Evolutionary conservation across 2,113 vertebrate species (phyloP).

Genomic region (Paracanthobrama guichenoti): DNA sequence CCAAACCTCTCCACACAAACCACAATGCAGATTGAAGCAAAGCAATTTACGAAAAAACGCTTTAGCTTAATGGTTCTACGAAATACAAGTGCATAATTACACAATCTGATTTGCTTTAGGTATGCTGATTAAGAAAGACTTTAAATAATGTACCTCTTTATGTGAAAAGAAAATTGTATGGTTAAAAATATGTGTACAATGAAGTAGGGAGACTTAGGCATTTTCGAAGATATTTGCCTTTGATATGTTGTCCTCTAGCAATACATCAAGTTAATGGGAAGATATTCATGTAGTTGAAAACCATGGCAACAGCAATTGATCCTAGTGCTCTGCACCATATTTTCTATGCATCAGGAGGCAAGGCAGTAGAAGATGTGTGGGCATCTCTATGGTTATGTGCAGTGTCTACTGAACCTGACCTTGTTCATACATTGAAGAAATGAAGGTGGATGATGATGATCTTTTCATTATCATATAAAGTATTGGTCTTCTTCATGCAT

Average conservation of each 20-base stretch:
- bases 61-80: neutral
- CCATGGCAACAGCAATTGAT: constrained; percentile 54
- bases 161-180: neutral
- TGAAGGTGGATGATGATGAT: neutral
- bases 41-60: neutral
- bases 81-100: neutral
- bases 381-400: constrained; percentile 31
- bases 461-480: neutral
- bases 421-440: neutral
- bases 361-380: constrained; percentile 23
- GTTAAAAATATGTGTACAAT: neutral
- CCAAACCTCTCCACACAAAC: neutral
- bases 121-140: neutral
- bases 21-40: neutral
- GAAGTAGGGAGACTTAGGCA: neutral
- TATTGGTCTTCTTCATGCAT: neutral
- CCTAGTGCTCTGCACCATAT: constrained; percentile 20
- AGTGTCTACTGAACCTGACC: neutral
- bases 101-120: neutral
- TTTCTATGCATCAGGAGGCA: constrained; percentile 27
- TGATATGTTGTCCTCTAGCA: neutral
- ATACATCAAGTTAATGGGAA: constrained; percentile 39
- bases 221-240: constrained; percentile 13
- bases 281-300: constrained; percentile 44
- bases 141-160: neutral